A percentile compares a stretch with the other conserved stretches of the same genome.
phyloP scores from a whole-genome alignment of 2,113 vertebrate genomes.

The human region DNA sequence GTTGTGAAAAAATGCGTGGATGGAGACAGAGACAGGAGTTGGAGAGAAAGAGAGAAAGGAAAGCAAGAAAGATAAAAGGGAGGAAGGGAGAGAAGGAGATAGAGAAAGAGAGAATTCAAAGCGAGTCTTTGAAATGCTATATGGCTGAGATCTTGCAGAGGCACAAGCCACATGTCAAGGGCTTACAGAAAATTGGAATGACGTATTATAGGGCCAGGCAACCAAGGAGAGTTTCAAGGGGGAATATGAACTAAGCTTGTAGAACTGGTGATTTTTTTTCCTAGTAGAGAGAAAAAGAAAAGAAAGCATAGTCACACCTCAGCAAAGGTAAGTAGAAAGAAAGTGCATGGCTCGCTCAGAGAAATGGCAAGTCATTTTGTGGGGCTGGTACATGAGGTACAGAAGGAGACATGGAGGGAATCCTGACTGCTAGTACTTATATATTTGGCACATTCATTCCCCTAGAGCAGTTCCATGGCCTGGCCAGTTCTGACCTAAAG shows the following conservation, averaged over 20 bases:
- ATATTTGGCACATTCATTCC: neutral
- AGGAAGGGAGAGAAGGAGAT: too few relatives aligned
- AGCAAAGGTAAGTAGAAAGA: neutral
- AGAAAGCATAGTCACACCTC: neutral
- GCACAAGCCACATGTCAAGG: neutral
- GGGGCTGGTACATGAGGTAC: neutral
- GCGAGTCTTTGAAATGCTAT: neutral
- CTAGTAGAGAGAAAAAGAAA: neutral
- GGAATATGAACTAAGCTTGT: neutral
- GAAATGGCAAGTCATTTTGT: neutral
- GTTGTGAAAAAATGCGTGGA: neutral
- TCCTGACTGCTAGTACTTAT: accelerated
- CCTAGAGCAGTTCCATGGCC: neutral
- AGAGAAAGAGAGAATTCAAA: neutral
- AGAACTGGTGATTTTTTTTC: neutral
- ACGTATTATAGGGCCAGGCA: neutral
- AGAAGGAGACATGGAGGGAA: accelerated
- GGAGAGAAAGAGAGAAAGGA: neutral
- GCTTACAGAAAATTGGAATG: neutral
- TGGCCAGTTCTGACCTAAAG: neutral
- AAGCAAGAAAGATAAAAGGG: neutral
- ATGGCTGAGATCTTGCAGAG: neutral
- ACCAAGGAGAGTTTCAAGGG: neutral
- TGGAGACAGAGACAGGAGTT: neutral
- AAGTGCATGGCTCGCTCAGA: neutral